phyloP scores from a whole-genome alignment of 2,113 vertebrate genomes.

The Tichodroma muraria region DNA sequence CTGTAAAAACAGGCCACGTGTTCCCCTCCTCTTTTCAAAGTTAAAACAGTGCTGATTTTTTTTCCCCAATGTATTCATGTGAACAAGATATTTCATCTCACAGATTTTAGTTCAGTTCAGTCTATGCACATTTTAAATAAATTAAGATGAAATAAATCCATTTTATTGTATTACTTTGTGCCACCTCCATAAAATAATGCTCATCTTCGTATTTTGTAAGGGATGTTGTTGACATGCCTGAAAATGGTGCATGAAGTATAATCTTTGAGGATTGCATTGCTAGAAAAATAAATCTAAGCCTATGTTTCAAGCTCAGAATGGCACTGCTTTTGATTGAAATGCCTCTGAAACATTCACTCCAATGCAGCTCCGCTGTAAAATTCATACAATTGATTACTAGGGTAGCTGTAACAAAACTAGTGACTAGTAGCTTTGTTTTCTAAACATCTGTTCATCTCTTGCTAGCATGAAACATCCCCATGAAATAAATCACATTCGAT shows the following conservation, averaged over 20 bases:
- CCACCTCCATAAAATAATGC: conserved; percentile 75
- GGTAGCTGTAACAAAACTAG: conserved; percentile 49
- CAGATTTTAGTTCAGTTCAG: conserved; percentile 69
- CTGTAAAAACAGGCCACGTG: background rate
- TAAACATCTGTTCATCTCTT: conserved; percentile 56
- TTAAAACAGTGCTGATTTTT: conserved; percentile 22
- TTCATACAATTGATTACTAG: conserved; percentile 59
- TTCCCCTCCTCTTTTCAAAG: conserved; percentile 43
- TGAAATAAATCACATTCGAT: conserved; percentile 1
- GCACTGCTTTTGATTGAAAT: conserved; percentile 71
- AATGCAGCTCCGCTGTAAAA: conserved; percentile 53
- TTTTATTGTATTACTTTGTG: conserved; percentile 75
- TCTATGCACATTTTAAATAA: conserved; percentile 75
- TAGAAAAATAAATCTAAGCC: conserved; percentile 71
- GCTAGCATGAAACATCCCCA: background rate
- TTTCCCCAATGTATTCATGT: conserved; percentile 58
- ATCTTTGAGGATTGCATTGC: conserved; percentile 69
- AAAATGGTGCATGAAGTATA: conserved; percentile 73
- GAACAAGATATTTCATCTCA: conserved; percentile 69
- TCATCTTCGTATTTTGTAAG: conserved; percentile 69
- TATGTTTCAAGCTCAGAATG: conserved; percentile 64
- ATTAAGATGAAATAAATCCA: conserved; percentile 77
- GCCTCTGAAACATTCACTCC: conserved; percentile 61
- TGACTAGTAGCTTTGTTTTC: conserved; percentile 55
- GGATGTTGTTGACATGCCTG: conserved; percentile 72